Conservation (phyloP, 2,797 vertebrate genomes). For the Phrynocephalus guinanensis region DNA sequence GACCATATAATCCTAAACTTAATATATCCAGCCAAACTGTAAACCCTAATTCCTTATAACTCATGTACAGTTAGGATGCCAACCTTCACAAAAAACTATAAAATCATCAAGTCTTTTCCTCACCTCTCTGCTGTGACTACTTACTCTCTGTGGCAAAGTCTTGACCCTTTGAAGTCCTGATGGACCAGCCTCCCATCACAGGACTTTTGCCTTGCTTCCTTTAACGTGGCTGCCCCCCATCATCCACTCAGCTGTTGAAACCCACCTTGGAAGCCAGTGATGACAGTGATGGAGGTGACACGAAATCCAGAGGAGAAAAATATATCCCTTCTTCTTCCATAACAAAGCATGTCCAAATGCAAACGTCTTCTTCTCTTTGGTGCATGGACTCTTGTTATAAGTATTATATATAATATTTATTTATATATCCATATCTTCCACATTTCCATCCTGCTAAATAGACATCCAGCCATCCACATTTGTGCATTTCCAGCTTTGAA, state of each 20-base stretch:
- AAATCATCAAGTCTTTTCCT: not conserved
- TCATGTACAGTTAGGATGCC: constrained; percentile 44
- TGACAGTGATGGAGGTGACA: not conserved
- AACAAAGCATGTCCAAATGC: constrained; percentile 32
- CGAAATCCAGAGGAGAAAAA: constrained; percentile 10
- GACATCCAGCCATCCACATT: not conserved
- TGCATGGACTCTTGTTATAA: constrained; percentile 40
- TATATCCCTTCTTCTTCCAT: constrained; percentile 9
- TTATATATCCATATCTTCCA: constrained; percentile 19
- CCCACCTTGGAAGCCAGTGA: not conserved
- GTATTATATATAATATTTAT: constrained; percentile 7
- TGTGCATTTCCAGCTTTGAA: constrained; percentile 18
- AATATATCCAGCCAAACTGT: not conserved
- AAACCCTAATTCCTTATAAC: constrained; percentile 13
- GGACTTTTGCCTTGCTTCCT: constrained; percentile 15
- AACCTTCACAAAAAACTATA: constrained; percentile 25
- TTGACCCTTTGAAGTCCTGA: not conserved
- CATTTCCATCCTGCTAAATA: constrained; percentile 1
- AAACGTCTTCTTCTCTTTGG: constrained; percentile 8
- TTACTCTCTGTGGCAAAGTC: not conserved
- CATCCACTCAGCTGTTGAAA: not conserved
- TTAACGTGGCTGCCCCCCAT: not conserved
- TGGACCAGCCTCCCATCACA: not conserved
- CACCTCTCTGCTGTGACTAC: not conserved
- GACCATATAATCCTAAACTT: not conserved